Base-by-base conservation (phyloP, 2,888 invertebrate species). In the Nomada ferruginata region DNA sequence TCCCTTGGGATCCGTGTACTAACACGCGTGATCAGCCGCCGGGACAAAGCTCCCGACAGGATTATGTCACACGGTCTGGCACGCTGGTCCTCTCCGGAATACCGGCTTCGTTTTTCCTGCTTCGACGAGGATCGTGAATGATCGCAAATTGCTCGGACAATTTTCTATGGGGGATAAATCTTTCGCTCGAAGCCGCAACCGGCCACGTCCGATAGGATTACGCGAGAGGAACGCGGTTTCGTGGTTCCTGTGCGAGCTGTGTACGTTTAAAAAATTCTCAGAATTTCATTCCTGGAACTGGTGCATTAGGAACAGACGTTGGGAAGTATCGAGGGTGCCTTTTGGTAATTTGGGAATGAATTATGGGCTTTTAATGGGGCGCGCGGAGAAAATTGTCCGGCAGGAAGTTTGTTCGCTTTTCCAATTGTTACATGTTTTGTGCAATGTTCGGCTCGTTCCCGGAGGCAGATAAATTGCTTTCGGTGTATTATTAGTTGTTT, bases 141-240 rank as follows among this genome's bases (percentile, higher is more conserved):
- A 92, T 90, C 90, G 90, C 90, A 92, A 93, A 93, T 93, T 93
- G 92, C 91, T 92, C 89, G 92, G 92, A 92, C 92, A 92, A 88
- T 88, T 88, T 88, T 88, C 88, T 84, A 88, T 85, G 79, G 83
- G 79, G 85, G 85, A 85, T 84, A 85, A 87, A 87, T 89, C 89
- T 87, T 82, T 82, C 84, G 75, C 74, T 42, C 74, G 76, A 76
- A 83, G 78, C 81, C 76, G 82, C 77, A 66, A 65, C 70, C 57
- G 75, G 52, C 76, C 74, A 83, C 78, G 80, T 84, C 85, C 81
- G 84, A 86, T 82, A 79, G 85, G 89, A 87, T 87, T 89, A 87
- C 76, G 85, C 79, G 83, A 76, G 75, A 78, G 76, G 70, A 52
- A 47, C 55, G 26, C 26, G 15, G 11, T 15, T 20, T 15, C 13